Evolutionary conservation across 2,888 invertebrate genomes (phyloP), one percentile per base, ranked within the genome.

Genomic region (Lithophane socia): DNA sequence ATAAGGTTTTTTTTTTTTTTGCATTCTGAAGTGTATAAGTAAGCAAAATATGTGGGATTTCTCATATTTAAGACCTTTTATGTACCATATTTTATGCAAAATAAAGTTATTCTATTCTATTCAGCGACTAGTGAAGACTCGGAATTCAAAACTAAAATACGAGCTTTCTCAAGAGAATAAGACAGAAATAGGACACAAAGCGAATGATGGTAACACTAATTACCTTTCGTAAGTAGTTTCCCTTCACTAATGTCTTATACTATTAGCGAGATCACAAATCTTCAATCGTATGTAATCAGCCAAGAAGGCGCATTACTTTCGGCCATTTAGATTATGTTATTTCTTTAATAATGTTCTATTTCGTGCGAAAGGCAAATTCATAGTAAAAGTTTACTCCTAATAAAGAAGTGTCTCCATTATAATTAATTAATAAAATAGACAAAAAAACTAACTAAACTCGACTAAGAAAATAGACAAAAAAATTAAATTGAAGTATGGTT

Each of bases 201-300:
- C 7, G n/a, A 71, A 66, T 63, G 37, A 71, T 58, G 58, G 24
- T 16, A 24, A 60, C 63, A 60, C 67, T 75, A 71, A 80, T 80
- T 75, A 71, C 49, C 63, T 72, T 71, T 64, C 47, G 44, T 72
- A 72, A 60, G 58, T 80, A 70, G 21, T 61, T 61, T 54, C 49
- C 54, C 49, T 61, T 65, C 13, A 29, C 47, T 64, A 54, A 72
- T 72, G 18, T 44, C 37, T 72, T 64, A 65, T 21, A 47, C 64
- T 76, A 72, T 65, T 65, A 72, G 42, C 21, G 37, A 60, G 24
- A 72, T 72, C 71, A 68, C 75, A 75, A 58, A 68, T 75, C 63
- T 29, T 68, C 54, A 47, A 8, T 8, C 37, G 67, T n/a, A 60
- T 58, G 52, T 71, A 54, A 75, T 71, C 58, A 58, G 16, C 44